phyloP scores from a whole-genome alignment of 2,888 invertebrate species.

The Eristalis tenax region DNA sequence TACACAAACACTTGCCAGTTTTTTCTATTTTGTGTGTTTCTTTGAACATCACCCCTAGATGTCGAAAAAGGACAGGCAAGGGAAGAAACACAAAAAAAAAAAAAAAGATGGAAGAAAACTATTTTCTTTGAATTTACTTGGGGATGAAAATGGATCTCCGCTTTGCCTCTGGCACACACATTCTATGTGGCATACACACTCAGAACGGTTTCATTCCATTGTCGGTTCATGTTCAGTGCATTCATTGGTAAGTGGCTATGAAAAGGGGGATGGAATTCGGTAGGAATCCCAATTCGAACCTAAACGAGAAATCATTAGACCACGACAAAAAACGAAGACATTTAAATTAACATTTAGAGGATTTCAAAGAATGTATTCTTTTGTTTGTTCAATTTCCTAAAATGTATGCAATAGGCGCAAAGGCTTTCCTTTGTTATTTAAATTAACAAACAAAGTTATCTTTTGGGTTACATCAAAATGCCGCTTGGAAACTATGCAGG shows the following conservation, averaged over 20 bases:
- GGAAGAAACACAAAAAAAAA: conserved; percentile 33
- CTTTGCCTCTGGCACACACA: conserved; percentile 14
- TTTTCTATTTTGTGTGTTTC: conserved; percentile 14
- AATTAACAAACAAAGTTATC: neutral
- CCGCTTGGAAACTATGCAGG: conserved; percentile 12
- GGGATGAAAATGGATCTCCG: conserved; percentile 65
- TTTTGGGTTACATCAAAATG: conserved; percentile 8
- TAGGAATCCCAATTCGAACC: conserved; percentile 28
- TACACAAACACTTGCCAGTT: conserved; percentile 66
- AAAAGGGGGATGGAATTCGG: conserved; percentile 32
- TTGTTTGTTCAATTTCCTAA: neutral
- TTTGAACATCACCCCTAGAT: conserved; percentile 48
- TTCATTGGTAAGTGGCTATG: conserved; percentile 21
- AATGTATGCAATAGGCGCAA: conserved; percentile 36
- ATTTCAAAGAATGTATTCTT: neutral
- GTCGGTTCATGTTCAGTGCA: conserved; percentile 31
- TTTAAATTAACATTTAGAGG: conserved; percentile 41
- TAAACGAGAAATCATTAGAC: conserved; percentile 43
- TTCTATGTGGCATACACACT: conserved; percentile 47
- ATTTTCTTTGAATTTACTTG: conserved; percentile 46
- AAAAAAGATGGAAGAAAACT: conserved; percentile 62
- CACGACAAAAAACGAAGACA: conserved; percentile 20
- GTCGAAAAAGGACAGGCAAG: conserved; percentile 60
- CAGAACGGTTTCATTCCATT: conserved; percentile 22
- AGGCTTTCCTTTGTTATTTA: conserved; percentile 10